Base-by-base conservation (phyloP, 2,797 vertebrate species). In the Leptodactylus fallax region DNA sequence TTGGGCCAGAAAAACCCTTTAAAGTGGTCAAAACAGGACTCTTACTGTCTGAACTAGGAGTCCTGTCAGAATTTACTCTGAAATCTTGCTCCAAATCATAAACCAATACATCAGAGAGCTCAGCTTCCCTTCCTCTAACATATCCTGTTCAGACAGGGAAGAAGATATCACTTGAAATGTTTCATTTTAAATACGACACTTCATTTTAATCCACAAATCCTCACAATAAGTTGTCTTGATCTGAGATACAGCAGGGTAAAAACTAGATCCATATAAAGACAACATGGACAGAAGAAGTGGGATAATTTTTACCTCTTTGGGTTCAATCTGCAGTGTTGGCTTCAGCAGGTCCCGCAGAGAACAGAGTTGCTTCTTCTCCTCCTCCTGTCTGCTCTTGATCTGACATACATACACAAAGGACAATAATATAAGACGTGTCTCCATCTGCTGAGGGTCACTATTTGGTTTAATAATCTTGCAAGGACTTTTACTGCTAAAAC, bases 311-410 rank as follows among this genome's bases (percentile, higher is more conserved):
- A 95, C 94, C 94, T 95, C 94, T 91, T 95, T 95, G 65, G 92
- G 91, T 87, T 95, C 94, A 45, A 93, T 91, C 87, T 93, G 94
- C 69, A 95, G 77, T 0, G 86, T 74, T 1, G 87, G 79, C 90
- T 92, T 93, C 80, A 97, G 95, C 90, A 95, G 95, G 90, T 96
- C 95, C 82, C 94, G 91, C 83, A 96, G 94, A 17, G 91, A 92
- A 86, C 93, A 96, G 85, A 97, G 91, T 87, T 95, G 95, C 88
- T 90, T 92, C 91, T 96, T 97, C 93, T 96, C 96, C 90, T 97
- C 94, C 0, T 96, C 96, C 90, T 97, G 96, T 81, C 92, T 92
- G 90, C 94, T 93, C 90, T 97, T 96, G 92, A 96, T 95, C 96
- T 97, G 92, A 89, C 85, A 88, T n/a, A 13, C 0, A 16, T 4